These are phyloP conservation scores for Troilus luridus DNA, from an alignment of 2,888 invertebrate species.

Conservation along the genomic window DNA sequence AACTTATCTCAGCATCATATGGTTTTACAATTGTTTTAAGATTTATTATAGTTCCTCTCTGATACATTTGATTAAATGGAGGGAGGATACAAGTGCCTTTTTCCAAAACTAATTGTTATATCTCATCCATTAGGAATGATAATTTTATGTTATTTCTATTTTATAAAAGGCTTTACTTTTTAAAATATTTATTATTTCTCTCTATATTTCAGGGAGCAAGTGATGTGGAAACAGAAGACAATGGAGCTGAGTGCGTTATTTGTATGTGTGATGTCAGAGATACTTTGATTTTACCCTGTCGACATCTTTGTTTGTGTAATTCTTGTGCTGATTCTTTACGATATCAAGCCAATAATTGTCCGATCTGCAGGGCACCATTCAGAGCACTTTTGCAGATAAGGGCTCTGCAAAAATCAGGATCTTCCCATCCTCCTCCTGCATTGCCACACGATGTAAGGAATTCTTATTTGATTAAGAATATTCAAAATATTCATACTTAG, in stretches of 20 bases:
- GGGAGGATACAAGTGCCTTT: neutral
- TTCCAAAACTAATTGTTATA: neutral
- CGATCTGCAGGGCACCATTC: constrained; percentile 99
- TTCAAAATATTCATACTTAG: no score
- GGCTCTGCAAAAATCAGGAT: constrained; percentile 85
- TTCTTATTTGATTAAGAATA: no score
- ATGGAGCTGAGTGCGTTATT: constrained; percentile 98
- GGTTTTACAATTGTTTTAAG: no score
- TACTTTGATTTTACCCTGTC: constrained; percentile 96
- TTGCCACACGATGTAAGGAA: constrained; percentile 52
- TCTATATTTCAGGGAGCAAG: constrained; percentile 70
- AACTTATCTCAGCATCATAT: neutral
- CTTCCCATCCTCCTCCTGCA: constrained; percentile 68
- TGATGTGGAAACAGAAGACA: constrained; percentile 92
- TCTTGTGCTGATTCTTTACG: constrained; percentile 97
- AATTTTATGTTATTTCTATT: neutral
- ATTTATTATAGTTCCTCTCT: no score
- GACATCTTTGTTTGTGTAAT: constrained; percentile 96
- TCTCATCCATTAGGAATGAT: neutral
- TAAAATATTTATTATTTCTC: constrained; percentile 40
- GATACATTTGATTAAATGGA: no score
- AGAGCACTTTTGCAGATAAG: constrained; percentile 95
- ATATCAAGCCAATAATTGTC: constrained; percentile 98
- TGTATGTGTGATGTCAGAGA: constrained; percentile 99
- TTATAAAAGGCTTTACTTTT: neutral